Evolutionary conservation across 2,888 invertebrate species (phyloP), one percentile per base, ranked within the genome.

Genomic region (Brachyptera risi): DNA sequence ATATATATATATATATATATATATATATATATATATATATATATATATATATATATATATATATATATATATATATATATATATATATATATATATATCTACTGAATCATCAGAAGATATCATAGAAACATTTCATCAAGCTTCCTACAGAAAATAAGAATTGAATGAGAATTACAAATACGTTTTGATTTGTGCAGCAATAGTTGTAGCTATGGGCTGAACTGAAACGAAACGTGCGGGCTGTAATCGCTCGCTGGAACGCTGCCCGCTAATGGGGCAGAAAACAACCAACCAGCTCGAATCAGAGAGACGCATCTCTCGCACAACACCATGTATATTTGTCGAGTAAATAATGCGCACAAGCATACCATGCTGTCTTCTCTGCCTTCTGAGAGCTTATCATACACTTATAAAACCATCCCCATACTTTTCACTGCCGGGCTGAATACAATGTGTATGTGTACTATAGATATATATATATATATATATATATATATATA

Each of bases 301-400:
- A 21, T 15, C 19, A 19, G 4, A n/a, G 44, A 44, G 15, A 44
- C 19, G 44, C n/a, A 44, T 44, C 44, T 44, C 17, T n/a, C n/a
- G n/a, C 44, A 44, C 44, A 44, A 19, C 44, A 44, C 19, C 44
- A 44, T 44, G 44, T 44, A n/a, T n/a, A 44, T 44, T 44, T 44
- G 44, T 19, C 19, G n/a, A 44, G 44, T 44, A 44, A 44, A 44
- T 44, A 44, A 44, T 44, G 44, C 40, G n/a, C n/a, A n/a, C n/a
- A n/a, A n/a, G n/a, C n/a, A n/a, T 38, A 11, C 40, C 40, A 38
- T 38, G 40, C 17, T 15, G 40, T 17, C 40, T 38, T 5, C 35
- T 31, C 31, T n/a, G 40, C 40, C 4, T 40, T 40, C 17, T n/a
- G 9, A 4, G 4, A 19, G 44, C 44, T 44, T 44, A 38, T 44